Evolutionary conservation across 2,797 vertebrate genomes (phyloP).

Genomic region (Toxotes lorentzi): DNA sequence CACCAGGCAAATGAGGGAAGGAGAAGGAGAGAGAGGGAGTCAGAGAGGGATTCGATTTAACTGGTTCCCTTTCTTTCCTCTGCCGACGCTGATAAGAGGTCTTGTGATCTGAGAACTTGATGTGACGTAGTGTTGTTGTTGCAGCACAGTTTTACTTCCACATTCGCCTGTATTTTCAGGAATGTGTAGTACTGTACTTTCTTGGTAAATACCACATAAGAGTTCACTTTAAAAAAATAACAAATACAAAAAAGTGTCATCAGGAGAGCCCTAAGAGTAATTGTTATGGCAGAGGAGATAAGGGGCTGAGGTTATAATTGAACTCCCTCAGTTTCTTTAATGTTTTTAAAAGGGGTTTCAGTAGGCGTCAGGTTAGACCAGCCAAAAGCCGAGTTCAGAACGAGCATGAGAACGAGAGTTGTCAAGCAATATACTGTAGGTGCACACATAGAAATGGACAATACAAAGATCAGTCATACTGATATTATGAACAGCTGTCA

Average conservation of each 20-base stretch:
- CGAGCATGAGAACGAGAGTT: slow-evolving; percentile 47
- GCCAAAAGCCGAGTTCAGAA: slow-evolving; percentile 78
- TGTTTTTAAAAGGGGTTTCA: slow-evolving; percentile 55
- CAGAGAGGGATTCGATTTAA: slow-evolving; percentile 68
- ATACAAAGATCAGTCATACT: slow-evolving; percentile 31
- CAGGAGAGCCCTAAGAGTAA: not conserved
- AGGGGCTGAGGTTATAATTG: slow-evolving; percentile 54
- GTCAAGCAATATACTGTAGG: slow-evolving; percentile 52
- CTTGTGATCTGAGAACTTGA: slow-evolving; percentile 25
- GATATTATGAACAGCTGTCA: slow-evolving; percentile 28
- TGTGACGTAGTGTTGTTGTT: not conserved
- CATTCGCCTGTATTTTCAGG: slow-evolving; percentile 5
- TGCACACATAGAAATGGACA: slow-evolving; percentile 40
- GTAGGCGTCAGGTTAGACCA: slow-evolving; percentile 70
- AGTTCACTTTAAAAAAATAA: slow-evolving; percentile 2
- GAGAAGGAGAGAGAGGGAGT: slow-evolving; percentile 43
- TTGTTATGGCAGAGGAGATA: slow-evolving; percentile 61
- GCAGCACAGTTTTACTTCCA: not conserved
- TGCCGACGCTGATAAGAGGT: slow-evolving; percentile 49
- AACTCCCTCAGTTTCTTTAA: slow-evolving; percentile 55
- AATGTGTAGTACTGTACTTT: not conserved
- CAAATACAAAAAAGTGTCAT: not conserved
- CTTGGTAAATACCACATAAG: slow-evolving; percentile 10
- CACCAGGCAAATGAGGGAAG: slow-evolving; percentile 76
- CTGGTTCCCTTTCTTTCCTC: slow-evolving; percentile 68